Base-by-base conservation (phyloP, 2,888 invertebrate genomes). In the Lasioglossum leucozonium region DNA sequence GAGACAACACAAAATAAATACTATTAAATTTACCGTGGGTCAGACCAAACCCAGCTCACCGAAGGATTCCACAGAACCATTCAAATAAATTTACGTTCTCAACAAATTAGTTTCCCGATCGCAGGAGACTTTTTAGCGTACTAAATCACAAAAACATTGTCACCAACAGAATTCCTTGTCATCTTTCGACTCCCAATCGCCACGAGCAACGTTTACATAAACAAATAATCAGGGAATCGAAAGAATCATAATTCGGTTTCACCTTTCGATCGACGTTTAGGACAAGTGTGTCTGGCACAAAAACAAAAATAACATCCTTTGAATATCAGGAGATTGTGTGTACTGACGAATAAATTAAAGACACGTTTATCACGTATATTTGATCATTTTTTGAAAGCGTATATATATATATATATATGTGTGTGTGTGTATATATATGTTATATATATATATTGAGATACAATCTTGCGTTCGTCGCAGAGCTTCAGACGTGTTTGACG, bases 331-430 rank as follows among this genome's bases (percentile, higher is more conserved):
- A 93, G 92, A 92, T 92, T 91, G 91, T 93, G 93, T 93, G 91
- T 91, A 92, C 93, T 94, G 92, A 94, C 93, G 91, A 94, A 94
- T 94, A 93, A 94, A 94, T 88, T 93, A 93, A 94, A 93, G 93
- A 92, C 93, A 93, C 91, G 89, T 93, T 92, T 89, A 88, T 91
- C 89, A 92, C 91, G 91, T 93, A 93, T 94, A 93, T 94, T 86
- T 87, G 79, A 79, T 78, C 73, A 37, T 79, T 79, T 84, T 92
- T 93, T 91, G 89, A 93, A 94, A 93, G 92, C 93, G 93, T 93
- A 92, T 92, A 92, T 91, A 91, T 93, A 91, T 93, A 92, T 94
- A 93, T 91, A 89, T 92, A 0, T 65, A 4, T 65, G 91, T 93
- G 92, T 94, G 34, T 1, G 34, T 34, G 34, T 34, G 34, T 62